phyloP scores from a whole-genome alignment of 2,888 invertebrate genomes.

The Portevinia maculata region DNA sequence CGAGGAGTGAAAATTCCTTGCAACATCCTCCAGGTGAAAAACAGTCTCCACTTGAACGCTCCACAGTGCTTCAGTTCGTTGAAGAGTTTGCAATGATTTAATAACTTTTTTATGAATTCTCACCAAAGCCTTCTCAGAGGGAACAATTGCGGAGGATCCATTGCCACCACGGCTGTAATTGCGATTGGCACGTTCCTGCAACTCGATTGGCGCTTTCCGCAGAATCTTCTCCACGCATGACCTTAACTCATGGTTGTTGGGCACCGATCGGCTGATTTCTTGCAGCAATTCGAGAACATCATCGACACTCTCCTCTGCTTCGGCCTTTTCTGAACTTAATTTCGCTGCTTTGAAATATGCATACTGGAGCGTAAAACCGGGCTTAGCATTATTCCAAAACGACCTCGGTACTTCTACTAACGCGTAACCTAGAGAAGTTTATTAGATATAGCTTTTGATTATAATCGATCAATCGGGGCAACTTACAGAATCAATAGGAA shows the following conservation, averaged over 20 bases:
- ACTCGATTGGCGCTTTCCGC: constrained; percentile 91
- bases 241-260: constrained; percentile 89
- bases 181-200: constrained; percentile 89
- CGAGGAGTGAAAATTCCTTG: constrained; percentile 87
- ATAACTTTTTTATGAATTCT: constrained; percentile 96
- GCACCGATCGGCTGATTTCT: constrained; percentile 90
- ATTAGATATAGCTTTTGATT: neutral
- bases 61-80: constrained; percentile 98
- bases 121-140: constrained; percentile 93
- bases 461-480: neutral
- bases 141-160: constrained; percentile 86
- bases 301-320: constrained; percentile 98
- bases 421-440: constrained; percentile 92
- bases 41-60: constrained; percentile 91
- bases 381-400: constrained; percentile 95
- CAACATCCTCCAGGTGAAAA: constrained; percentile 93
- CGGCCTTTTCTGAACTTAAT: constrained; percentile 96
- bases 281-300: constrained; percentile 96
- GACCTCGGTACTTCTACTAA: constrained; percentile 97
- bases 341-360: constrained; percentile 97
- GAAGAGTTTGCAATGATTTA: constrained; percentile 94
- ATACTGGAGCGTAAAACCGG: constrained; percentile 91
- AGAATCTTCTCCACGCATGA: constrained; percentile 94
- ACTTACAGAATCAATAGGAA: constrained; percentile 92
- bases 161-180: constrained; percentile 83